Evolutionary conservation across 2,888 invertebrate genomes (phyloP), one percentile per base, ranked within the genome.

Genomic region (Brenthis hecate): DNA sequence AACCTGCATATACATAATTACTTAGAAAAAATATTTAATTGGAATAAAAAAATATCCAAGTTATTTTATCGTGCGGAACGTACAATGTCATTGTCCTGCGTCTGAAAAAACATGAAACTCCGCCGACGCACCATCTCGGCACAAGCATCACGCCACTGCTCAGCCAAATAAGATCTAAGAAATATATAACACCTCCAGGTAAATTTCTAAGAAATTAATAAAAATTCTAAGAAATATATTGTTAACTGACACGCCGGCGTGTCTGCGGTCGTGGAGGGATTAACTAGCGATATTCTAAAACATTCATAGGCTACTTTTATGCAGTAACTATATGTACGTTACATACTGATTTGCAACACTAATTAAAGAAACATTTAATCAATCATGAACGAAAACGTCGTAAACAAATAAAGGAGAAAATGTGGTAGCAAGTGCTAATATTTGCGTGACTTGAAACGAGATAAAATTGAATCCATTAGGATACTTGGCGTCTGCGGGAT

Each of bases 11-110:
- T 43, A 60, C n/a, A 19, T 19, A 19, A 50, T 50, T 60, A 48
- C 50, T 48, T 23, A 16, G 13, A 51, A n/a, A 60, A 50, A 53
- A 51, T 32, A 16, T 58, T 55, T 64, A 57, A 63, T 64, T 55
- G 50, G 14, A 54, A 58, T 58, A 68, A 23, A 63, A 19, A 68
- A 71, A 69, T 60, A 58, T 64, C 63, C 87, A 88, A 88, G 86
- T 85, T 86, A 85, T 85, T 91, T 89, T 89, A 89, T 89, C 87
- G 90, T 89, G 90, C 89, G 89, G 89, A 91, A 91, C 91, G 88
- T 83, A 84, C 86, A 85, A 89, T 90, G 91, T 92, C 91, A 91
- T 91, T 91, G 92, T 92, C 91, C 92, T 89, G 81, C 79, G 82
- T 82, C 85, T 79, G 82, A 82, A 81, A 76, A 80, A 69, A 71